Percentiles rank a stretch among this genome's conserved stretches.
Conservation (phyloP, 2,888 invertebrate genomes). For the Smittia sp. region DNA sequence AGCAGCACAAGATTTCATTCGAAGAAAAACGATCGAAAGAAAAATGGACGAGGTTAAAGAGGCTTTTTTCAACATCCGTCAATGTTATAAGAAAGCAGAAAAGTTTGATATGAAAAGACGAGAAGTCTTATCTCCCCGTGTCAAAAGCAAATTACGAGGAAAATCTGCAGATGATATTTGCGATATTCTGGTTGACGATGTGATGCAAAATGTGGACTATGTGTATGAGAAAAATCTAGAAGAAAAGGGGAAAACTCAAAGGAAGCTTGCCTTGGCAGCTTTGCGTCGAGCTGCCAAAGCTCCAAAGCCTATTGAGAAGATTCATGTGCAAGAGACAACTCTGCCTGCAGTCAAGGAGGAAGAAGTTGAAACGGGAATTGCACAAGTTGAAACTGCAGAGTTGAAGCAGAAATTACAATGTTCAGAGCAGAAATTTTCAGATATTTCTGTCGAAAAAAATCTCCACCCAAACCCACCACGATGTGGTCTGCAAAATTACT, state of each 20-base stretch:
- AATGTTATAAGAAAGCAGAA: conserved; percentile 36
- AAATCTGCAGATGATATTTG: conserved; percentile 32
- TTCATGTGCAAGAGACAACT: not conserved
- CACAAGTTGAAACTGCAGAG: not conserved
- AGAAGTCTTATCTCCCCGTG: conserved; percentile 30
- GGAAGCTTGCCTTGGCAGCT: conserved; percentile 22
- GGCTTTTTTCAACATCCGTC: conserved; percentile 11
- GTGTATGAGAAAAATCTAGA: conserved; percentile 37
- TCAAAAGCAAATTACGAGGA: conserved; percentile 27
- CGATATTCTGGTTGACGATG: conserved; percentile 38
- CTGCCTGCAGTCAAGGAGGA: not conserved
- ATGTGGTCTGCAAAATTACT: conserved; percentile 13
- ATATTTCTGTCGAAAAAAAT: conserved; percentile 2
- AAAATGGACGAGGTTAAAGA: conserved; percentile 40
- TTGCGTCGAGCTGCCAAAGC: conserved; percentile 28
- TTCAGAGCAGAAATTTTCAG: not conserved
- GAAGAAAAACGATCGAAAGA: conserved; percentile 21
- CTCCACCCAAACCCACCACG: conserved; percentile 26
- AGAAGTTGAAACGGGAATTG: not conserved
- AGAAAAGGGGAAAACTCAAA: conserved; percentile 26
- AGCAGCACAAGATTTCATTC: conserved; percentile 34
- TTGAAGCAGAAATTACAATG: not conserved
- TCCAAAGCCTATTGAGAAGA: conserved; percentile 14
- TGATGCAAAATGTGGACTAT: conserved; percentile 40
- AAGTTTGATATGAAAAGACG: conserved; percentile 39